Evolutionary conservation across 2,888 invertebrate genomes (phyloP), one percentile per base, ranked within the genome.

Genomic region (Aleiodes alternator): DNA sequence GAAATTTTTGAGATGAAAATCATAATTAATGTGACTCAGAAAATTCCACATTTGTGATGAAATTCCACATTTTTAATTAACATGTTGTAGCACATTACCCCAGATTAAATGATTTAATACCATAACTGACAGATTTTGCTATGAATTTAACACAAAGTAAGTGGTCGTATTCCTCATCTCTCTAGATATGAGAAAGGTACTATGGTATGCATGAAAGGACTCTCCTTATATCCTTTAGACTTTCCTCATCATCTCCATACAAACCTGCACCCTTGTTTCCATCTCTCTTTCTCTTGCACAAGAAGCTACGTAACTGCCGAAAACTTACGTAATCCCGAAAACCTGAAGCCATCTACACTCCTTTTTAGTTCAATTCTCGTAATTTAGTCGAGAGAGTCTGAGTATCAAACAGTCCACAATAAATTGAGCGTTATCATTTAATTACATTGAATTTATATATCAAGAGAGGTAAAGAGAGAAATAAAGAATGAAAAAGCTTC

Each of bases 141-240:
- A 38, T 64, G 48, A 64, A 64, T 64, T 64, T 64, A 23, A 43
- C 64, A 64, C 64, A 14, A 64, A 64, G 64, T 43, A 64, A 64
- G 64, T 29, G 64, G 23, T 48, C 34, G 48, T 23, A n/a, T 64
- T 64, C 23, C 64, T 64, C 64, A 64, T 64, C 48, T 38, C n/a
- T 8, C 31, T 61, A 43, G 34, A 66, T 51, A 68, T 68, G 51
- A 73, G 38, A 9, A 72, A 79, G 69, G 79, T 86, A 87, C 88
- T 88, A 84, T 81, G 85, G 87, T 88, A 89, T 89, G 88, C 89
- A 89, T 88, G 89, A 89, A 87, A 87, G 86, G 87, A 84, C 83
- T 84, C 82, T 79, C 82, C 81, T 78, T 80, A 81, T 80, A 82
- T 80, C 81, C 79, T 80, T 78, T 77, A 83, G 83, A 80, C 76